These are phyloP conservation scores for Hyposoter didymator DNA, from an alignment of 2,888 invertebrate species.

Conservation along the genomic window DNA sequence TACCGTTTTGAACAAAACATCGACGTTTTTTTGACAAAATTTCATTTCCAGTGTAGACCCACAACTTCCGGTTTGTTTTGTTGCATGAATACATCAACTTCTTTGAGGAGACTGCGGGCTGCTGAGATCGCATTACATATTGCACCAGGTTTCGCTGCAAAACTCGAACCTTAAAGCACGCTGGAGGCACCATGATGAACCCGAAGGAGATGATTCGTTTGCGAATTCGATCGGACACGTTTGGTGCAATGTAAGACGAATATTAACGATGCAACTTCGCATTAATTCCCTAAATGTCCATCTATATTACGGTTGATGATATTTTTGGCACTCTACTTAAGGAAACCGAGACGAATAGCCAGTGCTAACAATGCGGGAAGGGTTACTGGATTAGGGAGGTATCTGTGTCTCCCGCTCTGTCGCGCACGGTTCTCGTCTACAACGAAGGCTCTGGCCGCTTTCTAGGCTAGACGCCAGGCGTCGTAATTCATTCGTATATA, in stretches of 20 bases:
- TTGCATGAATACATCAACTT: neutral
- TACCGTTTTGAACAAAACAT: too few relatives aligned
- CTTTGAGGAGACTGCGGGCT: slow-evolving; percentile 2
- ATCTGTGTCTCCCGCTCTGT: slow-evolving; percentile 35
- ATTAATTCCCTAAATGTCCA: too few relatives aligned
- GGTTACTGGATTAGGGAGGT: slow-evolving; percentile 8
- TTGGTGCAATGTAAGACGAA: slow-evolving; percentile 42
- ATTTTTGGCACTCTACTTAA: slow-evolving; percentile 28
- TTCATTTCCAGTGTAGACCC: too few relatives aligned
- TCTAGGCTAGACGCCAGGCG: slow-evolving; percentile 47
- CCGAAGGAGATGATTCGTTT: slow-evolving; percentile 24
- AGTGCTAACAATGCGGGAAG: slow-evolving; percentile 16
- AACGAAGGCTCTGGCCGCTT: slow-evolving; percentile 29
- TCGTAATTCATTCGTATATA: slow-evolving; percentile 59
- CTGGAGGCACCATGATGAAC: slow-evolving; percentile 18
- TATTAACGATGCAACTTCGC: slow-evolving; percentile 41
- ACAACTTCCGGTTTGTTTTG: slow-evolving; percentile 44
- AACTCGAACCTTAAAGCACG: slow-evolving; percentile 33
- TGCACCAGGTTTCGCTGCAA: slow-evolving; percentile 14
- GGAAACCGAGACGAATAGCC: slow-evolving; percentile 53
- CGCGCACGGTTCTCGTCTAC: slow-evolving; percentile 33
- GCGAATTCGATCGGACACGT: slow-evolving; percentile 32
- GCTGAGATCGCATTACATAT: slow-evolving; percentile 12
- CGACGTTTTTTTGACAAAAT: too few relatives aligned
- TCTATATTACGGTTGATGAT: neutral